Evolutionary conservation across 1,140 invertebrate genomes (phyloP), one percentile per base, ranked within the genome.

Genomic region (Copidosoma floridanum): DNA sequence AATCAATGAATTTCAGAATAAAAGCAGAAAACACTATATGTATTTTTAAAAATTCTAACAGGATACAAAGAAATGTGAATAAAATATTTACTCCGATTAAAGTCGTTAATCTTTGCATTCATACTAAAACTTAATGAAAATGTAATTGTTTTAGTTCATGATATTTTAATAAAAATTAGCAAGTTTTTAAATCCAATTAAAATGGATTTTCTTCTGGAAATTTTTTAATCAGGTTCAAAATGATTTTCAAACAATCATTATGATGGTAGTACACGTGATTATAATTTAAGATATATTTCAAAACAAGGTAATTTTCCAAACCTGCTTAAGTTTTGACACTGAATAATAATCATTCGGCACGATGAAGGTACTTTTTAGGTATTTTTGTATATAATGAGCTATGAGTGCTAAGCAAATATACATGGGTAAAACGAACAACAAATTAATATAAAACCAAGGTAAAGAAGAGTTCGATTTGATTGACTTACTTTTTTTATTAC

Each of bases 231-330:
- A 75, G 72, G 66, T 72, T 63, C 68, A 73, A 71, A 73, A 71
- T 71, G 62, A 63, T 68, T 74, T 70, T 73, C 74, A 73, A 68
- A 72, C 67, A 62, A 69, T 68, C 56, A 58, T 65, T 65, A 65
- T 44, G 69, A 71, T 72, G 71, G 77, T 72, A 65, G 74, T n/a
- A 73, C 75, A 71, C 72, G 69, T 68, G 65, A 74, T 70, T 65
- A 70, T 64, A 74, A 61, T 67, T 71, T 65, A 76, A 68, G 63
- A 72, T 71, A 70, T 66, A 70, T 67, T 63, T 67, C 69, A 74
- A 71, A 62, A n/a, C n/a, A n/a, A n/a, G n/a, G n/a, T n/a, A n/a
- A n/a, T n/a, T n/a, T n/a, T n/a, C n/a, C n/a, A n/a, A n/a, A n/a
- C n/a, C n/a, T n/a, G n/a, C n/a, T n/a, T n/a, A n/a, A n/a, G n/a